Evolutionary conservation across 2,797 vertebrate genomes (phyloP), one percentile per base, ranked within the genome.

Genomic region (Valencia hispanica): DNA sequence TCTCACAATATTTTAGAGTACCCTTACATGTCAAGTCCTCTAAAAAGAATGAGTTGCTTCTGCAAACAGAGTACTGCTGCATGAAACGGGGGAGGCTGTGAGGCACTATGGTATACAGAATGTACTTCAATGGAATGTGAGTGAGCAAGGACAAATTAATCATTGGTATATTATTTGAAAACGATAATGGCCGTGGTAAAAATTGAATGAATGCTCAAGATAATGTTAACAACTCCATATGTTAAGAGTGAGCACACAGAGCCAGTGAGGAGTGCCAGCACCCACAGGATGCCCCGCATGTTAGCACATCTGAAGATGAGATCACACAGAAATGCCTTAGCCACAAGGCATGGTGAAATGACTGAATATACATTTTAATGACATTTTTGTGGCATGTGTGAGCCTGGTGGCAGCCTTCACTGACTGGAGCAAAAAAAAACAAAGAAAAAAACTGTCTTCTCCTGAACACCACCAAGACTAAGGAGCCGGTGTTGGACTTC

Each of bases 61-160:
- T 81, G 34, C 36, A 27, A 47, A 61, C 32, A 63, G 80, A 91
- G 78, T 85, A 82, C 85, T 30, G 59, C 70, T 78, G 70, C 85
- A 78, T 81, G 61, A 90, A 90, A 83, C 76, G 45, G 75, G 68
- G 75, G 81, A 83, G 87, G 74, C 89, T 81, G 59, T 63, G 39
- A 30, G 65, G 57, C 68, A 71, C 73, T 81, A n/a, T 55, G 69
- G 82, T 80, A 78, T 88, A 88, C n/a, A n/a, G n/a, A n/a, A n/a
- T 78, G 77, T 80, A 84, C 83, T 79, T 79, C 69, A 68, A 79
- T 79, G 80, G 78, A 81, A 86, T 88, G 78, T 82, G 89, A 86
- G 86, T 77, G 76, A 90, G 88, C 70, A 71, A 77, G 80, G 80
- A 79, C 79, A 87, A 91, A 93, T 93, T 85, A 93, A 84, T 91